phyloP scores from a whole-genome alignment of 2,888 invertebrate genomes.

The Chalcosyrphus nemorum region DNA sequence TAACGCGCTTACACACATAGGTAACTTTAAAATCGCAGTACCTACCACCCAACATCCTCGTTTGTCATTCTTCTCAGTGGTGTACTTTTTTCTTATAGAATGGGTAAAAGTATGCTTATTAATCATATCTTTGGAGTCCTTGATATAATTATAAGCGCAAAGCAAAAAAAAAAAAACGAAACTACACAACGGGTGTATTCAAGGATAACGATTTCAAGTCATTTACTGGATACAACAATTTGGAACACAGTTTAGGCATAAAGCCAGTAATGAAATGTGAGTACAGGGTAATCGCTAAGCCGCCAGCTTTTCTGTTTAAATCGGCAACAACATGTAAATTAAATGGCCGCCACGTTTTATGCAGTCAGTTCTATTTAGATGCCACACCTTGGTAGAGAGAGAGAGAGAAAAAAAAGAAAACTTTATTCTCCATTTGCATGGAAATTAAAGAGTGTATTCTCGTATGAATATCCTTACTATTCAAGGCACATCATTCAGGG shows the following conservation, averaged over 20 bases:
- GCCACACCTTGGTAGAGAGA: slow-evolving; percentile 16
- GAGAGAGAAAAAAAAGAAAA: no score
- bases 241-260: slow-evolving; percentile 8
- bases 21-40: slow-evolving; percentile 1
- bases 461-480: not conserved
- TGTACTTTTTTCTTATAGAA: not conserved
- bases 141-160: slow-evolving; percentile 5
- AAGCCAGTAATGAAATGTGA: slow-evolving; percentile 18
- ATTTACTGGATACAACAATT: slow-evolving; percentile 2
- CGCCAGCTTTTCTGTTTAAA: not conserved
- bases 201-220: slow-evolving; percentile 26
- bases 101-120: slow-evolving; percentile 18
- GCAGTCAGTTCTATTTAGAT: not conserved
- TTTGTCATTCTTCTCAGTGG: not conserved
- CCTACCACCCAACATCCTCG: not conserved
- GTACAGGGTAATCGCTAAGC: not conserved
- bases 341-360: slow-evolving; percentile 7
- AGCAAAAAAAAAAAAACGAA: not conserved
- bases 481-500: not conserved
- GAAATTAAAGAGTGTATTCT: not conserved
- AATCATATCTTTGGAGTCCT: slow-evolving; percentile 37
- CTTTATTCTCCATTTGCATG: not conserved
- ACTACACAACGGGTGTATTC: not conserved
- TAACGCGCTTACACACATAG: slow-evolving; percentile 50
- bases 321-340: slow-evolving; percentile 27